Base-by-base conservation (phyloP, 2,888 invertebrate genomes). In the Ichneumoninae sp. region DNA sequence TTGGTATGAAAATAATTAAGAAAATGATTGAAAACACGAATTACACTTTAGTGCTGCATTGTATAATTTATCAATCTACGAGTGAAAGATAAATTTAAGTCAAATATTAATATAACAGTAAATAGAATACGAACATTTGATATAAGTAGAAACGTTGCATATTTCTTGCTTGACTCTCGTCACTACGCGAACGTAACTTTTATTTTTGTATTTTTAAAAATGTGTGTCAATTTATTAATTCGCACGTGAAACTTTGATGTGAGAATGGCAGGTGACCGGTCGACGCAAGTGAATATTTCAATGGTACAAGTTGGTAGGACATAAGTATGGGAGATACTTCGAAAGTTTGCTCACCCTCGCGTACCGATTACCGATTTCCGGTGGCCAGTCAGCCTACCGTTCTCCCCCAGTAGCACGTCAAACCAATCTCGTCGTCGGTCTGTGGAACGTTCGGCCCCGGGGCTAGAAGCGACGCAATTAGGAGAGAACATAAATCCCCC, bases 401-500 rank as follows among this genome's bases (percentile, higher is more conserved):
- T 26, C 33, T 60, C 33, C 47, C 47, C 60, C 66, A 26, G 36
- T 57, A 40, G 50, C 40, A 71, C 78, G 79, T 79, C 75, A 78
- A 84, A 75, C 82, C 82, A 84, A 84, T 84, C 74, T 84, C 81
- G 70, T 50, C 66, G 57, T 54, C 30, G 77, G 65, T 78, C 70
- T 44, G 40, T 36, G 74, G 40, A 79, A 79, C 82, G 79, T 84
- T 83, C 86, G 86, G 85, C 85, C 87, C 83, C 72, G 87, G 87
- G 87, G 87, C 86, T 87, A 84, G 81, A 86, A 89, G 89, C 87
- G 89, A 91, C 88, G 91, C 91, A 92, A 93, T 93, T 93, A 93
- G 91, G 90, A 91, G 91, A 90, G 91, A 91, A 92, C 93, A 93
- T 93, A 93, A 93, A 93, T 93, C 92, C 91, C 89, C 66, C 78